Conservation (phyloP, 2,113 vertebrate genomes). For the Pedionomus torquatus region DNA sequence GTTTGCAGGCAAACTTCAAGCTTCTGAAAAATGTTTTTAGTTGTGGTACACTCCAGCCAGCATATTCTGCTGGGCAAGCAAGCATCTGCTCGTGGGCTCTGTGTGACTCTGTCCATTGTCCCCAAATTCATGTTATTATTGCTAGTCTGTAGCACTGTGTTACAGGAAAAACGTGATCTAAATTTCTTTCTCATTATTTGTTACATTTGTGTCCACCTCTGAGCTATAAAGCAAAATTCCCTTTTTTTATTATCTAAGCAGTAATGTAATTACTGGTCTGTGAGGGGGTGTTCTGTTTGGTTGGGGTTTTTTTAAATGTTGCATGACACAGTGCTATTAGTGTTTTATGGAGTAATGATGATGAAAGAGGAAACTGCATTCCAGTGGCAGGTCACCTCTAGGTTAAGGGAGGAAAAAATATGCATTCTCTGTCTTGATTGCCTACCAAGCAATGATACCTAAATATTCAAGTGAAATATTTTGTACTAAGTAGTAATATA, state of each 20-base stretch:
- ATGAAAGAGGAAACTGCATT: conserved; percentile 30
- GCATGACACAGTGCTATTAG: neutral
- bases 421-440: neutral
- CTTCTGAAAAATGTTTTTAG: neutral
- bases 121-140: accelerated
- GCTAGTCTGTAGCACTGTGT: neutral
- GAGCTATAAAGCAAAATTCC: neutral
- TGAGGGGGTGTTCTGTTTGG: neutral
- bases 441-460: neutral
- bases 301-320: neutral
- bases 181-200: neutral
- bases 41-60: neutral
- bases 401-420: conserved; percentile 9
- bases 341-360: neutral
- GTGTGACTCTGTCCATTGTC: accelerated
- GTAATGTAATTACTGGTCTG: neutral
- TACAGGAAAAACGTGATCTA: neutral
- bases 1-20: neutral
- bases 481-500: neutral
- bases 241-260: neutral
- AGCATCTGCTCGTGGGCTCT: accelerated
- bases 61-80: neutral
- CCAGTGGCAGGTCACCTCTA: conserved; percentile 21
- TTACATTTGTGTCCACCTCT: neutral
- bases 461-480: neutral